Evolutionary conservation across 1,140 invertebrate genomes (phyloP).

Genomic region (Bicyclus anynana): DNA sequence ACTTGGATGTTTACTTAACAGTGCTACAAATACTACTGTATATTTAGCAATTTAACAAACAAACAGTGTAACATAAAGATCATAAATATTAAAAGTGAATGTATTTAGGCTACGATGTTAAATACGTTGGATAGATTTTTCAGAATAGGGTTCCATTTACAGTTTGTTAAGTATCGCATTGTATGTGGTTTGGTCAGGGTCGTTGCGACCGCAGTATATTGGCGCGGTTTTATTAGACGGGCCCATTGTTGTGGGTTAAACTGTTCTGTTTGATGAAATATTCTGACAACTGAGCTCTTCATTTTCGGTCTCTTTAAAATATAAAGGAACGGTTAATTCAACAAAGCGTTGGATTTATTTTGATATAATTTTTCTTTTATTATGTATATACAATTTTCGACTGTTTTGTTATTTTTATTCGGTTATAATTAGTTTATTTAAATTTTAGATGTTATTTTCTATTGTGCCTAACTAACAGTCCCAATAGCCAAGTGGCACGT

Average conservation of each 20-base stretch:
- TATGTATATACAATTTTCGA: too few species aligned
- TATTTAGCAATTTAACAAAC: too few species aligned
- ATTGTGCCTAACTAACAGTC: too few species aligned
- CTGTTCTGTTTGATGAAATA: constrained; percentile 17
- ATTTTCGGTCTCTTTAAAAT: constrained; percentile 18
- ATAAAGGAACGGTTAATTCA: too few species aligned
- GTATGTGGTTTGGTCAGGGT: constrained; percentile 13
- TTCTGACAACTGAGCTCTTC: constrained; percentile 11
- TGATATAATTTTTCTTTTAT: too few species aligned
- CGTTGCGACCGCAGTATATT: constrained; percentile 16
- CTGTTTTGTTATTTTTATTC: too few species aligned
- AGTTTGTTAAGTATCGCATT: constrained; percentile 15
- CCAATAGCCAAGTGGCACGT: too few species aligned
- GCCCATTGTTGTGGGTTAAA: constrained; percentile 10
- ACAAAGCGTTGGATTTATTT: not conserved
- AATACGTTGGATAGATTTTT: not conserved
- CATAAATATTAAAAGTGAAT: not conserved
- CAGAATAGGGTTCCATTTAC: constrained; percentile 2
- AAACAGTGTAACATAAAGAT: not conserved
- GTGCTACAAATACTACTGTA: too few species aligned
- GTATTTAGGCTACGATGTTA: not conserved
- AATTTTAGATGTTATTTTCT: too few species aligned
- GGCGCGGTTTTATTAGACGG: constrained; percentile 12
- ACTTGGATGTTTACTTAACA: too few species aligned
- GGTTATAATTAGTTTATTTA: too few species aligned